Evolutionary conservation across 2,797 vertebrate species (phyloP).

Genomic region (Carduelis carduelis): DNA sequence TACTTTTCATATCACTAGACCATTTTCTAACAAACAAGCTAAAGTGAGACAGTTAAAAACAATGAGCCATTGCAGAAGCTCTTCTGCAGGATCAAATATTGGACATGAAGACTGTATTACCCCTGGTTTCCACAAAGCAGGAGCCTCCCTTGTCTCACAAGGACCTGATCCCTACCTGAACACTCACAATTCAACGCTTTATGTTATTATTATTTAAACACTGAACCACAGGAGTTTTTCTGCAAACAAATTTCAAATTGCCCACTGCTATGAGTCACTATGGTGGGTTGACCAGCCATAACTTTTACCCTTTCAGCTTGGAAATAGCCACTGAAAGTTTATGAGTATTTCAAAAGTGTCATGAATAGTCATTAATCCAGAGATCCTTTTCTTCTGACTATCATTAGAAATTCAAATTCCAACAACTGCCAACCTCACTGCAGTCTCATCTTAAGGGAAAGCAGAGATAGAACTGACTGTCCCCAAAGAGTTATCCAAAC

Average conservation of each 20-base stretch:
- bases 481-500: background rate
- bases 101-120: background rate
- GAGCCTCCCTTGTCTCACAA: background rate
- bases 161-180: background rate
- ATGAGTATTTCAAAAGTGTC: background rate
- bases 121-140: background rate
- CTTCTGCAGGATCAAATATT: background rate
- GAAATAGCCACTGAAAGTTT: background rate
- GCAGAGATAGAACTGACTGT: background rate
- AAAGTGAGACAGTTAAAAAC: background rate
- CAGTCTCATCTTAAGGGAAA: background rate
- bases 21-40: background rate
- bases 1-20: background rate
- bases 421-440: background rate
- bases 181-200: background rate
- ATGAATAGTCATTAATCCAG: constrained; percentile 13
- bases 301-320: background rate
- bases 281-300: background rate
- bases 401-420: constrained; percentile 51
- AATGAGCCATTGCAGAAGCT: background rate
- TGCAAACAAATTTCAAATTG: background rate
- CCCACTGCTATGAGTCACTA: background rate
- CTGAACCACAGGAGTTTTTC: background rate
- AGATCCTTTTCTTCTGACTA: background rate
- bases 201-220: background rate